Evolutionary conservation across 2,888 invertebrate genomes (phyloP), one percentile per base, ranked within the genome.

Genomic region (Helobdella robusta): DNA sequence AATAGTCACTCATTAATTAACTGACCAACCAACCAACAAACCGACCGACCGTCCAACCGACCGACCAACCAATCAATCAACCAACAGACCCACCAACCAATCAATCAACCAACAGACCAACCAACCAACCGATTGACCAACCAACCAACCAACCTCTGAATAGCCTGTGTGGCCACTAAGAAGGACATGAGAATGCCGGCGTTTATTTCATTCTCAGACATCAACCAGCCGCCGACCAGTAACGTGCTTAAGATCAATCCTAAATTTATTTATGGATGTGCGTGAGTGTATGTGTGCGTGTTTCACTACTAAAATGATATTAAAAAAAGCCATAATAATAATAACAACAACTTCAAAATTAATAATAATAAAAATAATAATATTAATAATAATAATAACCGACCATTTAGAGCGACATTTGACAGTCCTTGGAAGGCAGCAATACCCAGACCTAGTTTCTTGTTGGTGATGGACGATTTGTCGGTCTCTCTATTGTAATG

Each of bases 101-200:
- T n/a, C n/a, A n/a, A n/a, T n/a, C n/a, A n/a, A n/a, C n/a, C n/a
- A n/a, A n/a, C n/a, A n/a, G n/a, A n/a, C n/a, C n/a, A n/a, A n/a
- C n/a, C n/a, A n/a, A n/a, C n/a, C n/a, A n/a, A n/a, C n/a, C n/a
- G n/a, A n/a, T n/a, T n/a, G n/a, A n/a, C n/a, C 23, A 46, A 4
- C 8, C 20, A 25, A 48, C 3, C 11, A 25, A 30, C 52, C 65
- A 65, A 79, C 80, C 78, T 84, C 77, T 95, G 95, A 61, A 95
- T 90, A 0, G 91, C 92, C 81, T 97, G 95, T 0, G 93, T 88
- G 25, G 94, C 91, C 64, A 94, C 92, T 5, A 97, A 82, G 79
- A 93, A 97, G 0, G 94, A 88, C 93, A 97, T 95, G 54, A 97
- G 84, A 73, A 92, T 88, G 50, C 95, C 95, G 0, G 92, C 86